A percentile compares a stretch with the other conserved stretches of the same genome.
Conservation (phyloP, 2,888 invertebrate species). For the Nebria brevicollis region DNA sequence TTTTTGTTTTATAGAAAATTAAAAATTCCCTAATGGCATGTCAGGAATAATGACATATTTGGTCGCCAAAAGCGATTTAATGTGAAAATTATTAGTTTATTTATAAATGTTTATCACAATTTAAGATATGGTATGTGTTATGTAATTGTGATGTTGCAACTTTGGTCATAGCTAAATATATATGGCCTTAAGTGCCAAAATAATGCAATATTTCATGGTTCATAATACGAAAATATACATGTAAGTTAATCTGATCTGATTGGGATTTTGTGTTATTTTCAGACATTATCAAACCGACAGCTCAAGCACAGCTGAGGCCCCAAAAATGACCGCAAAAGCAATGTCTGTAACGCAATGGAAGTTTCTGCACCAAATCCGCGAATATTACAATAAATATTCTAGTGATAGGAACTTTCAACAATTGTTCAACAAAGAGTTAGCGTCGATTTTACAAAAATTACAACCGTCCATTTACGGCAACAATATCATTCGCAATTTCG, state of each 20-base stretch:
- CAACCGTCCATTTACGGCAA: conserved; percentile 60
- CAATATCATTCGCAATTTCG: conserved; percentile 56
- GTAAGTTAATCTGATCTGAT: background rate
- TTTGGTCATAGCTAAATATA: background rate
- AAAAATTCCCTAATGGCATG: background rate
- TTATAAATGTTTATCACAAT: background rate
- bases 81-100: background rate
- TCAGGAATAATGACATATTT: background rate
- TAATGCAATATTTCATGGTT: background rate
- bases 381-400: conserved; percentile 62
- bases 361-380: conserved; percentile 63
- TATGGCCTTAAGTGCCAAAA: background rate
- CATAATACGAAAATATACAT: background rate
- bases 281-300: conserved; percentile 53
- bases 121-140: background rate
- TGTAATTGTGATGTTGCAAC: background rate
- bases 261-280: background rate
- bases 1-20: background rate
- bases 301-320: conserved; percentile 52
- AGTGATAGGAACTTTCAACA: conserved; percentile 63
- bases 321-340: conserved; percentile 59
- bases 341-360: conserved; percentile 63
- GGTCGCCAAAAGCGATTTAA: background rate
- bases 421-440: conserved; percentile 65
- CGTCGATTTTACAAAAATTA: conserved; percentile 64